Base-by-base conservation (phyloP, 2,797 vertebrate genomes). In the Bovichtus variegatus region DNA sequence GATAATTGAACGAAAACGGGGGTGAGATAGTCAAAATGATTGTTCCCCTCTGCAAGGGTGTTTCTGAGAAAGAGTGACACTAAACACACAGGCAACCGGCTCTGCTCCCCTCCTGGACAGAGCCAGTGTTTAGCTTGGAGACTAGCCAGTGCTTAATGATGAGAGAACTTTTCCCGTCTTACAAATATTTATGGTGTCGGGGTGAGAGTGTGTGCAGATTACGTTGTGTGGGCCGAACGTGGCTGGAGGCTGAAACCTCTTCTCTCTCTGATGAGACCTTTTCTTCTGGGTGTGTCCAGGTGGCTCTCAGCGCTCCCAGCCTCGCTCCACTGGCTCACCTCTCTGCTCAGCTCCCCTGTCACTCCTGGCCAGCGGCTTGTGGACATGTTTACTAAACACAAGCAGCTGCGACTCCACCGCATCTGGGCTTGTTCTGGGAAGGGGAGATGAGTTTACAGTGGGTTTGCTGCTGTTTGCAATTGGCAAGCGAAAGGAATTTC, bases 341-440 rank as follows among this genome's bases (percentile, higher is more conserved):
- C 81, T 44, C 74, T 36, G 31, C 76, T 77, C 70, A n/a, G 66
- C 68, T 67, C 67, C 5, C 58, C 74, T 59, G 87, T 83, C 85
- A 46, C 47, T 91, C 82, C 74, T 6, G 47, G 69, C 71, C 81
- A 81, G 68, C 79, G 84, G 84, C 85, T 86, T 85, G 82, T 46
- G 78, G 59, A 92, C 77, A 71, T 94, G 92, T 95, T 96, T 95
- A 91, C 85, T 85, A 95, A 95, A 95, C 93, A 95, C 74, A 68
- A 71, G 87, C 94, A 92, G 92, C 92, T 95, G 93, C 80, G 76
- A 72, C 75, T 81, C 63, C 25, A 23, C 58, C 18, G 23, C 88
- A 91, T 92, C 87, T 85, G 90, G 87, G 55, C 76, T 83, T 83
- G 80, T 88, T 88, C 83, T 83, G 57, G 57, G 40, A 36, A 15